Base-by-base conservation (phyloP, 2,888 invertebrate species). In the Brachyopa scutellaris region DNA sequence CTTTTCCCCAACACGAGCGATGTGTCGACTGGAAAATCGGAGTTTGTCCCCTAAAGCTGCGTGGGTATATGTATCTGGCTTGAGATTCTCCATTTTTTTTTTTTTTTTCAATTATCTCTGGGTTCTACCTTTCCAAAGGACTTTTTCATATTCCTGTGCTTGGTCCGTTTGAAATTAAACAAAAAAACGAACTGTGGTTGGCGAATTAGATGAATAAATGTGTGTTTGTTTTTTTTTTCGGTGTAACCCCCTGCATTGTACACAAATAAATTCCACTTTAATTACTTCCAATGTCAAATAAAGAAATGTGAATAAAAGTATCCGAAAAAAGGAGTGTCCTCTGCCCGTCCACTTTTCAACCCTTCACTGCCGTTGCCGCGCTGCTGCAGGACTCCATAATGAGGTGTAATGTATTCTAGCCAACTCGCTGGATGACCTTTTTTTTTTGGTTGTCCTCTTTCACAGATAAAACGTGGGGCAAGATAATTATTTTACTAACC, bases 251-350 rank as follows among this genome's bases (percentile, higher is more conserved):
- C 57, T 51, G 69, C 57, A 49, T 26, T 29, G 59, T 59, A 57
- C 47, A 66, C 38, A 45, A 45, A 66, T 82, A 77, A 82, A 82
- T 77, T 64, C 36, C 33, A n/a, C 57, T 82, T 77, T 82, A 82
- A 82, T 82, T 82, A 38, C 82, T 53, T 61, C 23, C 55, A 82
- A 49, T 77, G 77, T 82, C 82, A 77, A 82, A 82, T 72, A 77
- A 72, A 66, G 59, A 77, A 82, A 82, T 72, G 77, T 55, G 29
- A 11, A 61, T 40, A 55, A 66, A n/a, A 51, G 49, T 57, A 40
- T 36, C 19, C 42, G 6, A 11, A 26, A 47, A 38, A 45, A 29
- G 15, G 19, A n/a, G n/a, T 47, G 36, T 21, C 13, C 19, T 11
- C 33, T n/a, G n/a, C 36, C 19, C 4, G 23, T 29, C 49, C 19